These are phyloP conservation scores for Acipenser transmontanus DNA, from an alignment of 2,797 vertebrate species.

Conservation along the genomic window DNA sequence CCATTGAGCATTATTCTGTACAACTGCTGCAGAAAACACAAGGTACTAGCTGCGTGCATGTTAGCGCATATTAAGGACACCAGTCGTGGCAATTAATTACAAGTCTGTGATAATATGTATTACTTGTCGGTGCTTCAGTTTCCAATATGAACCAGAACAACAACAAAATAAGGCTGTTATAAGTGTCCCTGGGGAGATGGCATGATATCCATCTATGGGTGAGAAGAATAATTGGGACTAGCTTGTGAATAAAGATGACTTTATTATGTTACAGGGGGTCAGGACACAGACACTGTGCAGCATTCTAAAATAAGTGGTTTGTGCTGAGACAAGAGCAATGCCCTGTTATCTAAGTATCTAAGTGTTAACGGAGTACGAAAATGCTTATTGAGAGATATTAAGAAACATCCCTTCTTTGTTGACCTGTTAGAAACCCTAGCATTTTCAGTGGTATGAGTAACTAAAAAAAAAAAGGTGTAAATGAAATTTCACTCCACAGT, in stretches of 20 bases:
- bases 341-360: neutral
- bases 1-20: neutral
- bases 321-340: neutral
- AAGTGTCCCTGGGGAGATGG: slow-evolving; percentile 18
- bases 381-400: neutral
- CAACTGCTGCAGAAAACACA: neutral
- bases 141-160: slow-evolving; percentile 23
- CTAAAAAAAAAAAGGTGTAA: too few species aligned
- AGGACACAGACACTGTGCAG: slow-evolving; percentile 15
- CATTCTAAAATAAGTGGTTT: slow-evolving; percentile 9
- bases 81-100: neutral
- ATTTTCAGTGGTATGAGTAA: too few species aligned
- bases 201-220: slow-evolving; percentile 26
- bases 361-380: neutral
- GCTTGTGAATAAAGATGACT: slow-evolving; percentile 34
- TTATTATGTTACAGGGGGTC: slow-evolving; percentile 33
- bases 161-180: neutral
- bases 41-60: neutral
- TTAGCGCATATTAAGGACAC: neutral
- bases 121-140: slow-evolving; percentile 15
- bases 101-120: slow-evolving; percentile 1
- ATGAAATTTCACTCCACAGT: too few species aligned
- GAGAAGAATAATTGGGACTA: slow-evolving; percentile 33
- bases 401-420: too few species aligned
- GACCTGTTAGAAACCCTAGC: too few species aligned